These are phyloP conservation scores for Lithodes maja DNA, from an alignment of 2,888 invertebrate genomes.

Conservation along the genomic window DNA sequence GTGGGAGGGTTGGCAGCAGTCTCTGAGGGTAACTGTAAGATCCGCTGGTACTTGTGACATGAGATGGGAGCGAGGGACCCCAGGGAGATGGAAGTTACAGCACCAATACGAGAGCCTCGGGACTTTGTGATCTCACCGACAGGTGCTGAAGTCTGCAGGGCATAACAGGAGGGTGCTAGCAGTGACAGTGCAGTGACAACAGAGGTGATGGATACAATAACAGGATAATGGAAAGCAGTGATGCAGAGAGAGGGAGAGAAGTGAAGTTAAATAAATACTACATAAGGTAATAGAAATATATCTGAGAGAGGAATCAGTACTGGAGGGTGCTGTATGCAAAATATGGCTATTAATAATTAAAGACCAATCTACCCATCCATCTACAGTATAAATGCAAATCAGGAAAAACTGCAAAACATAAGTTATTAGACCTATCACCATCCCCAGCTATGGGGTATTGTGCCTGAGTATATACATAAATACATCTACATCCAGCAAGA, in stretches of 20 bases:
- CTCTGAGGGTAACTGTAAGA: constrained; percentile 13
- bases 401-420: too few species aligned
- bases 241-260: background rate
- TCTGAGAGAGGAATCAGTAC: too few species aligned
- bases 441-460: too few species aligned
- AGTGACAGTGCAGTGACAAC: background rate
- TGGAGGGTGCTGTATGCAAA: too few species aligned
- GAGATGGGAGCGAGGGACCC: constrained; percentile 43
- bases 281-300: too few species aligned
- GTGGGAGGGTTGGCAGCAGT: background rate
- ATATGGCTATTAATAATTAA: too few species aligned
- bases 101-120: background rate
- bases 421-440: too few species aligned
- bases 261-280: background rate
- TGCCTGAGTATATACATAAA: too few species aligned
- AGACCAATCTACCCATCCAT: too few species aligned
- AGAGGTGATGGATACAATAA: background rate
- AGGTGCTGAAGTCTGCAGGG: background rate
- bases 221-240: background rate
- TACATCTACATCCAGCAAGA: too few species aligned
- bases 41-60: constrained; percentile 42
- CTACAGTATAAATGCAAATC: too few species aligned
- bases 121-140: background rate
- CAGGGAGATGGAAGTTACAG: constrained; percentile 38
- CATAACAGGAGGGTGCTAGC: constrained; percentile 4